Evolutionary conservation across 2,888 invertebrate genomes (phyloP), one percentile per base, ranked within the genome.

Genomic region (Seira sanloemensis): DNA sequence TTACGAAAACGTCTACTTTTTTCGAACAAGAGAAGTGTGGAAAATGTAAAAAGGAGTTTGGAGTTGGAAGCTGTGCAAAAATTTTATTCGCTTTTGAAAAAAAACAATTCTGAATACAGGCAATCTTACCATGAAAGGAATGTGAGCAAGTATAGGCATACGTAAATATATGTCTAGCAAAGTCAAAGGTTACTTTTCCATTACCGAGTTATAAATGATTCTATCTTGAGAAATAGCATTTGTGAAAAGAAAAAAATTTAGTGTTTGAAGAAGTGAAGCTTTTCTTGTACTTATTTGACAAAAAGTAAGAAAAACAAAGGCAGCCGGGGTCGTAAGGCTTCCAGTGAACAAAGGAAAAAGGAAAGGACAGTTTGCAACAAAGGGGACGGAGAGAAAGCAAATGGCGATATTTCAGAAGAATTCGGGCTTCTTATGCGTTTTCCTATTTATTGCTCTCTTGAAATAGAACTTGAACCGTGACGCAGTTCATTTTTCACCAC

Each of bases 101-200:
- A 50, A 50, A 50, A 50, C 50, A 18, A 50, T 50, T 50, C 50
- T 50, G 50, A 12, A 50, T 50, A 1, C 50, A 50, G n/a, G 50
- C n/a, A 50, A 50, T 50, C n/a, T 50, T 50, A n/a, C 50, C n/a
- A 50, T n/a, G n/a, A n/a, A n/a, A n/a, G n/a, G 50, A 50, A 50
- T 37, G 12, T 37, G 4, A 4, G 37, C 12, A 37, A n/a, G n/a
- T n/a, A 37, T 50, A 18, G 12, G 50, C n/a, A 37, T 37, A 7
- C 37, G 37, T 37, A 37, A n/a, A n/a, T n/a, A 37, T 50, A 18
- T 50, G 50, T 50, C 2, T 50, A 2, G 50, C 50, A 50, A 50
- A 50, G 50, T 18, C 50, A 50, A 50, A 50, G 50, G 50, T 50
- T 50, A 50, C 50, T 50, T 50, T 7, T 16, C 50, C 50, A 50